Evolutionary conservation across 2,797 vertebrate species (phyloP).

Genomic region (Malurus leucopterus): DNA sequence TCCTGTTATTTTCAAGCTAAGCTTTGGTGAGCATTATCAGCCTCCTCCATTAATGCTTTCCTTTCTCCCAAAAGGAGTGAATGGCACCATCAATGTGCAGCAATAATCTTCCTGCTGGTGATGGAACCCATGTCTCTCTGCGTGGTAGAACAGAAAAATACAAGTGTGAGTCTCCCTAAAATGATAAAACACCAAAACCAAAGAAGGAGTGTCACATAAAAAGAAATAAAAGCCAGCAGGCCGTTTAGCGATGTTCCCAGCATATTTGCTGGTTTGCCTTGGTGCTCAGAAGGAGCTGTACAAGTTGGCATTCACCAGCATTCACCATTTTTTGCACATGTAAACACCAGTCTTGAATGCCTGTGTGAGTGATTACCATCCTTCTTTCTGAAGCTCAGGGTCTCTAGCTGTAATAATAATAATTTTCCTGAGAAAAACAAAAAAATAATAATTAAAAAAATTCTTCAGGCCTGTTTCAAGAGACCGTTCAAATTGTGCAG

Average conservation of each 20-base stretch:
- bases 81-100: background rate
- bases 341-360: background rate
- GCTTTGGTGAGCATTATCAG: background rate
- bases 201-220: background rate
- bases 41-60: background rate
- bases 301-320: background rate
- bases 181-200: background rate
- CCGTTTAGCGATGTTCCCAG: background rate
- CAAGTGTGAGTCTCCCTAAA: background rate
- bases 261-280: background rate
- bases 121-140: background rate
- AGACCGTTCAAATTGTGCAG: background rate
- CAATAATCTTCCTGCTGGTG: background rate
- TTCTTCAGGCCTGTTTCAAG: background rate
- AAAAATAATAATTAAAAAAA: too few relatives aligned
- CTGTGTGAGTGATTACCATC: background rate
- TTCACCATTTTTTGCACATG: background rate
- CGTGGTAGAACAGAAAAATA: background rate
- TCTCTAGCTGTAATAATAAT: background rate
- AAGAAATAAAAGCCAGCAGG: background rate
- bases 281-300: background rate
- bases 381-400: background rate
- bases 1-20: background rate
- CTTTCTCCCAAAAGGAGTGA: background rate
- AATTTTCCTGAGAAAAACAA: background rate